Evolutionary conservation across 1,140 invertebrate genomes (phyloP).

Genomic region (Lethrus apterus): DNA sequence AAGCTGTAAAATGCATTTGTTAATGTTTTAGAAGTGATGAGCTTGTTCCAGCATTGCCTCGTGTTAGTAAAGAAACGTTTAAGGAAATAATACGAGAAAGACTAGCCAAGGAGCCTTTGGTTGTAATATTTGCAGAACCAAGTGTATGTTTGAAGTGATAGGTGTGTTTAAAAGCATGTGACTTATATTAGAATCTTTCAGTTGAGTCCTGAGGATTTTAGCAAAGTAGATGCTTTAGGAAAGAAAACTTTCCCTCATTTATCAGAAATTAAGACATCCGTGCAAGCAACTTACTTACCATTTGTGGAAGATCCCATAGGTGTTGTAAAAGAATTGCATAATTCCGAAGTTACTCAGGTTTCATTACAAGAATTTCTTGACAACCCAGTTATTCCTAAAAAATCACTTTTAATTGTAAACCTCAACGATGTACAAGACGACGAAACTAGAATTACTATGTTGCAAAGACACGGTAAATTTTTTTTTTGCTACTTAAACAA

Average conservation of each 20-base stretch:
- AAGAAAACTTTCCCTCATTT: constrained; percentile 26
- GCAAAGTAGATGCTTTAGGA: constrained; percentile 26
- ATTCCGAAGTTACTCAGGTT: constrained; percentile 23
- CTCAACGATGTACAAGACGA: constrained; percentile 41
- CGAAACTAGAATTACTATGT: constrained; percentile 34
- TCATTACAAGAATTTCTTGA: constrained; percentile 25
- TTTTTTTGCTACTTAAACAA: background rate
- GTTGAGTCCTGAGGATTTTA: constrained; percentile 41
- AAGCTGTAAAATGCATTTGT: background rate
- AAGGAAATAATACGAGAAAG: constrained; percentile 32
- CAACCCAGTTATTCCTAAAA: constrained; percentile 27
- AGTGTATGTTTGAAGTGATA: constrained; percentile 28
- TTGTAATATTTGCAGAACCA: constrained; percentile 37
- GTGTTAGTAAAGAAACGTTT: constrained; percentile 34
- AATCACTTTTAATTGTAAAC: constrained; percentile 36
- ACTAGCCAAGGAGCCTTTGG: constrained; percentile 25
- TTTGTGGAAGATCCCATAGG: constrained; percentile 35
- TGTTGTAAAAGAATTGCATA: constrained; percentile 27
- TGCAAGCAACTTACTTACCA: constrained; percentile 33
- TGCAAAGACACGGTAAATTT: constrained; percentile 43
- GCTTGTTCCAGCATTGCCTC: constrained; percentile 30
- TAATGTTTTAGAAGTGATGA: constrained; percentile 25
- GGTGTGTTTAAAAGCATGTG: background rate
- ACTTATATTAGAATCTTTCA: constrained; percentile 21
- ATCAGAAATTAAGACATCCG: constrained; percentile 22